Percentiles rank a stretch among this genome's conserved stretches.
Conservation (phyloP, 2,888 invertebrate species). For the Drosophila peninsularis region DNA sequence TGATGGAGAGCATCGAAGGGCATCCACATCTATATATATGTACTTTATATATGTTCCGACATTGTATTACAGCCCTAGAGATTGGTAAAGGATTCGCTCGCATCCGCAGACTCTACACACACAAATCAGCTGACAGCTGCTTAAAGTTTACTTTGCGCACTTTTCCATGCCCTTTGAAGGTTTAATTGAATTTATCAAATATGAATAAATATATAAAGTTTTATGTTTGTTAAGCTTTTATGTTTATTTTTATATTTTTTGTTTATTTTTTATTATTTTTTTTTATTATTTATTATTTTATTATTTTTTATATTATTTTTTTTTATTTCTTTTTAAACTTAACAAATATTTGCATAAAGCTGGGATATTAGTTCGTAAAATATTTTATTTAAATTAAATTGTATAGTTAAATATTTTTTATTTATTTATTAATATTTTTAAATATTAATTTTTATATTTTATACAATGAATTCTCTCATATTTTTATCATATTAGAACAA, state of each 20-base stretch:
- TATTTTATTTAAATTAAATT: no score
- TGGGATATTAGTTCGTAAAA: no score
- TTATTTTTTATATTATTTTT: no score
- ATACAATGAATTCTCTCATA: not conserved
- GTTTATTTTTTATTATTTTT: not conserved
- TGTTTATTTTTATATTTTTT: not conserved
- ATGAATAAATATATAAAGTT: not conserved
- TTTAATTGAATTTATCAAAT: not conserved
- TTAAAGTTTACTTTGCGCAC: not conserved
- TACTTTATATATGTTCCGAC: slow-evolving; percentile 3
- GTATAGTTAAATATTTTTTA: no score
- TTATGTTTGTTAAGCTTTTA: not conserved
- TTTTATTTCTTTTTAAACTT: not conserved
- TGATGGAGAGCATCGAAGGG: slow-evolving; percentile 21
- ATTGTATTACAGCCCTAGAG: slow-evolving; percentile 34
- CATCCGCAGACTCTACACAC: slow-evolving; percentile 40
- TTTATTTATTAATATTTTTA: no score
- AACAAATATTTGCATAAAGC: not conserved
- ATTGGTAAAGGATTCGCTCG: slow-evolving; percentile 45
- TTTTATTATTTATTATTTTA: no score
- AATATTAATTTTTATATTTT: no score
- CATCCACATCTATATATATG: slow-evolving; percentile 2
- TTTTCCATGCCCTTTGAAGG: slow-evolving; percentile 1
- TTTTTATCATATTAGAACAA: not conserved
- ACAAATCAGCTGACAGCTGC: slow-evolving; percentile 20